A percentile compares a stretch with the other conserved stretches of the same genome.
phyloP scores from a whole-genome alignment of 2,888 invertebrate species.

The Proisotoma minuta region DNA sequence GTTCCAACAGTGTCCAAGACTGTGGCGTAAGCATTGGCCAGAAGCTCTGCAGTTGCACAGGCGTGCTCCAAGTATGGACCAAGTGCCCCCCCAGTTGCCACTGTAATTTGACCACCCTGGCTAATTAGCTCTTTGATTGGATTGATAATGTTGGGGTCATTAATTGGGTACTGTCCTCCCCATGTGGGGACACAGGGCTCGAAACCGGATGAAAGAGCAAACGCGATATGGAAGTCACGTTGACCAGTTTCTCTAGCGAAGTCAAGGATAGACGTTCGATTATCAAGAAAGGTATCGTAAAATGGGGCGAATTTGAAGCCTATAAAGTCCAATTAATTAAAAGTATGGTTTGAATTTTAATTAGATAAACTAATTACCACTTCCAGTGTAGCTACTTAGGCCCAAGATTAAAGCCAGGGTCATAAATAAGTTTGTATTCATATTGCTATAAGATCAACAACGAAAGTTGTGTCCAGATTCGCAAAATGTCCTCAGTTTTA shows the following conservation, averaged over 20 bases:
- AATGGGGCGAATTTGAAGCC: slow-evolving; percentile 10
- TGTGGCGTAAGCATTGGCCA: slow-evolving; percentile 34
- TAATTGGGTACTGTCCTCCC: slow-evolving; percentile 33
- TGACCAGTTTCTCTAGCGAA: slow-evolving; percentile 25
- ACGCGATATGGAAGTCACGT: slow-evolving; percentile 40
- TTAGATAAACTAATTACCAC: neutral
- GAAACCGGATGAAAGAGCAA: slow-evolving; percentile 31
- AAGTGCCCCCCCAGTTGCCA: slow-evolving; percentile 38
- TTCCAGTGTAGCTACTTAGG: too few relatives aligned
- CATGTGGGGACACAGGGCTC: slow-evolving; percentile 39
- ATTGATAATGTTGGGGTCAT: slow-evolving; percentile 33
- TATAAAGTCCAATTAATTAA: neutral
- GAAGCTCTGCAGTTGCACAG: slow-evolving; percentile 26
- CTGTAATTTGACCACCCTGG: slow-evolving; percentile 40
- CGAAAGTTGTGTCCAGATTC: too few relatives aligned
- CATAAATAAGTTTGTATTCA: too few relatives aligned
- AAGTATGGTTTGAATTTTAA: neutral
- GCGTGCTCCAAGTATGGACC: slow-evolving; percentile 44
- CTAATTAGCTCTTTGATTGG: slow-evolving; percentile 31
- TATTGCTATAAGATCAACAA: too few relatives aligned
- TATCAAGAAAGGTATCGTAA: slow-evolving; percentile 7
- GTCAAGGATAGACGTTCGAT: slow-evolving; percentile 11
- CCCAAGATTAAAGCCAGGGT: too few relatives aligned
- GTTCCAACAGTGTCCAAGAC: slow-evolving; percentile 36
- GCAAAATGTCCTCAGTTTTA: too few relatives aligned